Percentiles rank a stretch among this genome's conserved stretches.
phyloP scores from a whole-genome alignment of 1,140 invertebrate genomes.

The Lasaia peninsularis region DNA sequence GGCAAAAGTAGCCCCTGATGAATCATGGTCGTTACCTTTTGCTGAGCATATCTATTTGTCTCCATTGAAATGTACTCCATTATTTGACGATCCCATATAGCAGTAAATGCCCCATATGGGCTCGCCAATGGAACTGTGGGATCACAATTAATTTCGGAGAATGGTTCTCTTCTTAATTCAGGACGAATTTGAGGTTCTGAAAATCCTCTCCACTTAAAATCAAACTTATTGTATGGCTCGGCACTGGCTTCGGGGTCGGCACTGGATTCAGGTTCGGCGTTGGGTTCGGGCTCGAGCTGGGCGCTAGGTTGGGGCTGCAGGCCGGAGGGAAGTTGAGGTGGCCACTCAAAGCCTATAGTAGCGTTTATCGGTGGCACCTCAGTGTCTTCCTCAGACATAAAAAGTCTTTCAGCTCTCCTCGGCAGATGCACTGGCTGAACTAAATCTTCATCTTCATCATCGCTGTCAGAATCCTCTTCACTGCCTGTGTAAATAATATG shows the following conservation, averaged over 20 bases:
- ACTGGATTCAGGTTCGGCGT: not conserved
- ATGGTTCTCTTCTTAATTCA: not conserved
- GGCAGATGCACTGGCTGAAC: slow-evolving; percentile 1
- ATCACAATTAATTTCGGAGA: slow-evolving; percentile 18
- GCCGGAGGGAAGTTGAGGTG: not conserved
- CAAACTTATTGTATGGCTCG: slow-evolving; percentile 16
- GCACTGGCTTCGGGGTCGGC: not conserved
- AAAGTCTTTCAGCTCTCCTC: slow-evolving; percentile 4
- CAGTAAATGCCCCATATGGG: slow-evolving; percentile 25
- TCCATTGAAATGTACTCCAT: slow-evolving; percentile 11
- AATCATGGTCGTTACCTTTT: not conserved
- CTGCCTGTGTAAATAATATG: slow-evolving; percentile 15
- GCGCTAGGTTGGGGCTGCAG: not conserved
- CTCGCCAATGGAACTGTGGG: slow-evolving; percentile 19
- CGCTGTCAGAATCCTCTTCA: slow-evolving; percentile 16
- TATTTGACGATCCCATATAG: slow-evolving; percentile 23
- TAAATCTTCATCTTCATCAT: slow-evolving; percentile 16
- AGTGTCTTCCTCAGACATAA: slow-evolving; percentile 7
- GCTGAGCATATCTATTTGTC: slow-evolving; percentile 15
- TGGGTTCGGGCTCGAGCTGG: not conserved
- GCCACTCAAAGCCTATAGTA: not conserved
- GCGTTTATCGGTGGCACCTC: not conserved
- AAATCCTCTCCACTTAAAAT: slow-evolving; percentile 19
- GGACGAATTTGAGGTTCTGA: slow-evolving; percentile 19
- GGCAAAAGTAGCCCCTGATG: not conserved